These are phyloP conservation scores for Synaphobranchus kaupii DNA, from an alignment of 2,797 vertebrate species.

Conservation along the genomic window DNA sequence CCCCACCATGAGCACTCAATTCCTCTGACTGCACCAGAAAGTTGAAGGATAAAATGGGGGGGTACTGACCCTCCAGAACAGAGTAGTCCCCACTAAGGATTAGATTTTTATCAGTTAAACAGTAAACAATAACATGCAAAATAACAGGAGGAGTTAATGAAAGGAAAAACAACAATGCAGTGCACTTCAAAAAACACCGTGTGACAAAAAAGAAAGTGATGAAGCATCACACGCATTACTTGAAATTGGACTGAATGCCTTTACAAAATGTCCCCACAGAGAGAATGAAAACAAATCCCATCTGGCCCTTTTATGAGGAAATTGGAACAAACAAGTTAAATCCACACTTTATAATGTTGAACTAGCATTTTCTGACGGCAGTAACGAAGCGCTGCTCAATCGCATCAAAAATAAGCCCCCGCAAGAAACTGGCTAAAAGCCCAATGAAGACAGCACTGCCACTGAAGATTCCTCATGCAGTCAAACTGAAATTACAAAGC, in stretches of 20 bases:
- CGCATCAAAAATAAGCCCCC: neutral
- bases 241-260: neutral
- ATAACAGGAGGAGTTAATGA: neutral
- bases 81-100: neutral
- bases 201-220: neutral
- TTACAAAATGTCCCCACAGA: neutral
- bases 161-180: neutral
- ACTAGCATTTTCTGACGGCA: neutral
- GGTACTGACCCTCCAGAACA: neutral
- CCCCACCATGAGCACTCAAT: constrained; percentile 35
- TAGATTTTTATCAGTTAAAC: neutral
- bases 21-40: neutral
- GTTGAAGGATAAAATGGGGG: neutral
- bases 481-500: neutral
- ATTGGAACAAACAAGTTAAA: constrained; percentile 9
- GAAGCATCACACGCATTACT: neutral
- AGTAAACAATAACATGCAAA: neutral
- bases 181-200: neutral
- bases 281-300: neutral
- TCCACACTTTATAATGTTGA: neutral
- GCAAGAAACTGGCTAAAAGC: neutral
- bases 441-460: too few relatives aligned
- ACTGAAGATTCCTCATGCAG: neutral
- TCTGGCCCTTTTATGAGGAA: neutral
- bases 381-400: neutral